phyloP scores from a whole-genome alignment of 2,113 vertebrate genomes.

The Clinocottus analis region DNA sequence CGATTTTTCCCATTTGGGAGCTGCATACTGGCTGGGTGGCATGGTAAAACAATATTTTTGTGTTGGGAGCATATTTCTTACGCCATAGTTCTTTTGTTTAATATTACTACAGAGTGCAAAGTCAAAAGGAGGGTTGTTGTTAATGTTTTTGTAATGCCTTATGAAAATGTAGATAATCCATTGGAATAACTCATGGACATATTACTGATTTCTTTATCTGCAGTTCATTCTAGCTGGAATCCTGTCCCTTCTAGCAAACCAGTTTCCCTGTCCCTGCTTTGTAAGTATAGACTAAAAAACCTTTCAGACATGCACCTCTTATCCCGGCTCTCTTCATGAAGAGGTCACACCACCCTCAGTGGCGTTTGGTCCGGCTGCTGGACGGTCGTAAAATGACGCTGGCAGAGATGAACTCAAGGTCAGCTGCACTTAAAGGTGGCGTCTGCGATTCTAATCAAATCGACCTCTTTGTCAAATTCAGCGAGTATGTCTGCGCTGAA shows the following conservation, averaged over 20 bases:
- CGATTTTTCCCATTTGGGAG: not conserved
- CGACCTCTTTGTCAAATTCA: too few relatives aligned
- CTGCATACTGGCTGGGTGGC: constrained; percentile 73
- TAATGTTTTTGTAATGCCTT: not conserved
- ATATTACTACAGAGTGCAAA: not conserved
- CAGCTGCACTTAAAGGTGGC: too few relatives aligned
- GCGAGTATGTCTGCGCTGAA: too few relatives aligned
- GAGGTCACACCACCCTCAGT: too few relatives aligned
- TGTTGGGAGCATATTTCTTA: not conserved
- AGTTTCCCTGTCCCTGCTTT: constrained; percentile 39
- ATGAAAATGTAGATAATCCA: not conserved
- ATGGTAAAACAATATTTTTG: constrained; percentile 59
- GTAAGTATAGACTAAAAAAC: constrained; percentile 58
- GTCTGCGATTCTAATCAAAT: too few relatives aligned
- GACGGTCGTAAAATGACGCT: too few relatives aligned
- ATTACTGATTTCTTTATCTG: not conserved
- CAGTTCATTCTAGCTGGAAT: constrained; percentile 67
- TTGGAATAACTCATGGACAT: not conserved
- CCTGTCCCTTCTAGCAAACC: constrained; percentile 41
- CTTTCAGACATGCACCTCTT: too few relatives aligned
- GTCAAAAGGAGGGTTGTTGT: not conserved
- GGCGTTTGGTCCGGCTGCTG: too few relatives aligned
- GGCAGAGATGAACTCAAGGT: too few relatives aligned
- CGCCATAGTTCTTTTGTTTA: not conserved
- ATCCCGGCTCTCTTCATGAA: too few relatives aligned